These are phyloP conservation scores for Cnemophilus loriae DNA, from an alignment of 2,113 vertebrate species.

Conservation along the genomic window DNA sequence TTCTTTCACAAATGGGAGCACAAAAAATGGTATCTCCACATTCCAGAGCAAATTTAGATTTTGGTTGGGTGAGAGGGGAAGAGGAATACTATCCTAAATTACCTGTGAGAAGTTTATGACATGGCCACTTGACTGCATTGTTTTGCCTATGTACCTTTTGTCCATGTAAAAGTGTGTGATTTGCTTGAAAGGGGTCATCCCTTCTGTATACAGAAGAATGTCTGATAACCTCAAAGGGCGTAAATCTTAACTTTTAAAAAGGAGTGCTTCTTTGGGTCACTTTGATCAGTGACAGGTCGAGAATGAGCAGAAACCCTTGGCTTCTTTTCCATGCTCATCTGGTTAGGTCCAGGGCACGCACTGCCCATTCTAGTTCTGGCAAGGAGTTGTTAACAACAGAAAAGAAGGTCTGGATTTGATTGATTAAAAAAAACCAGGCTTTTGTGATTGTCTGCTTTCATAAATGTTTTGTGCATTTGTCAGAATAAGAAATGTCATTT, in stretches of 20 bases:
- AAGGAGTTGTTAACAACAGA: constrained; percentile 56
- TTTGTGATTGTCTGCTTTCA: constrained; percentile 56
- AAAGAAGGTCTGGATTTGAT: constrained; percentile 54
- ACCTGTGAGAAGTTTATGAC: constrained; percentile 54
- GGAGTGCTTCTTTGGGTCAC: constrained; percentile 77
- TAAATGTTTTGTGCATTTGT: constrained; percentile 59
- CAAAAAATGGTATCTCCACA: neutral
- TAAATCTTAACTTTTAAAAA: constrained; percentile 76
- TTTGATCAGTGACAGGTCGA: constrained; percentile 90
- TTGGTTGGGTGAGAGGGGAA: neutral
- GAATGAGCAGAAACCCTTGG: constrained; percentile 80
- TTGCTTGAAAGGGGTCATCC: constrained; percentile 53
- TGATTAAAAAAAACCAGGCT: constrained; percentile 21
- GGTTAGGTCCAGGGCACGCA: constrained; percentile 47
- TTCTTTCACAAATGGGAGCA: neutral
- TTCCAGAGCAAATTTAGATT: constrained; percentile 13
- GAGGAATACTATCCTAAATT: constrained; percentile 30
- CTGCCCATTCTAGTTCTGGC: constrained; percentile 44
- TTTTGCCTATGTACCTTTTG: constrained; percentile 34
- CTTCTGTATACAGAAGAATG: constrained; percentile 58
- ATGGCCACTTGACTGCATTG: constrained; percentile 26
- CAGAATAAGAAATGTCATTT: constrained; percentile 52
- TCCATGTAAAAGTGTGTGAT: constrained; percentile 24
- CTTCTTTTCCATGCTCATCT: constrained; percentile 66
- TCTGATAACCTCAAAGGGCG: constrained; percentile 69